phyloP scores from a whole-genome alignment of 2,888 invertebrate species.

The Venustoraphidia nigricollis region DNA sequence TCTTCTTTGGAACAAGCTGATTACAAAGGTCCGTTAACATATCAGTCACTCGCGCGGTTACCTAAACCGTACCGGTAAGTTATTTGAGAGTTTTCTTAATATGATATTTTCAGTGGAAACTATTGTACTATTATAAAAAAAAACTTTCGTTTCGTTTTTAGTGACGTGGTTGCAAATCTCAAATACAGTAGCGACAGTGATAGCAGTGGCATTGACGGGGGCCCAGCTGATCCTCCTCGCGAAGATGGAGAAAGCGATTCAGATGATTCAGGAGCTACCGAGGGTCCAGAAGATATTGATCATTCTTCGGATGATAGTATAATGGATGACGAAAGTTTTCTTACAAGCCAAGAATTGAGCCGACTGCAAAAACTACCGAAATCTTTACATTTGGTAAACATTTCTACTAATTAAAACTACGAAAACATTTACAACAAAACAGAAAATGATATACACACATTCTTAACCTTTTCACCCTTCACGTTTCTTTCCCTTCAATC shows the following conservation, averaged over 20 bases:
- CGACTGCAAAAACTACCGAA: conserved; percentile 39
- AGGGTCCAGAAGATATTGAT: conserved; percentile 53
- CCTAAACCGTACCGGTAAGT: conserved; percentile 63
- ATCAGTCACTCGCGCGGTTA: conserved; percentile 67
- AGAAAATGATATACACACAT: no score
- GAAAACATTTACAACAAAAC: no score
- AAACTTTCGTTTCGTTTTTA: conserved; percentile 20
- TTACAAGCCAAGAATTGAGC: conserved; percentile 28
- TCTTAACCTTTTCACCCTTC: no score
- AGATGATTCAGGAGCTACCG: conserved; percentile 41
- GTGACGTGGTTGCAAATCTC: conserved; percentile 49
- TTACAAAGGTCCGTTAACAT: conserved; percentile 72
- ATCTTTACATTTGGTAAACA: conserved; percentile 33
- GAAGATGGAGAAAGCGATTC: conserved; percentile 27
- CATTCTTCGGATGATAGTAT: conserved; percentile 47
- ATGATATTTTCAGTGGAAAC: no score
- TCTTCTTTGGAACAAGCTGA: conserved; percentile 55
- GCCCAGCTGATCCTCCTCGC: conserved; percentile 18
- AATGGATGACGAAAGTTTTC: conserved; percentile 60
- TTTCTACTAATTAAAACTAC: no score
- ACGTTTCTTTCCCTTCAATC: no score
- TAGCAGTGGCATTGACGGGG: conserved; percentile 33
- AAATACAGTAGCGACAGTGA: conserved; percentile 50
- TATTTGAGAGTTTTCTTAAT: not conserved
- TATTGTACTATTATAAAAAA: no score